A percentile compares a stretch with the other conserved stretches of the same genome.
These are phyloP conservation scores for Drosophila ezoana DNA, from an alignment of 2,888 invertebrate genomes.

Conservation along the genomic window DNA sequence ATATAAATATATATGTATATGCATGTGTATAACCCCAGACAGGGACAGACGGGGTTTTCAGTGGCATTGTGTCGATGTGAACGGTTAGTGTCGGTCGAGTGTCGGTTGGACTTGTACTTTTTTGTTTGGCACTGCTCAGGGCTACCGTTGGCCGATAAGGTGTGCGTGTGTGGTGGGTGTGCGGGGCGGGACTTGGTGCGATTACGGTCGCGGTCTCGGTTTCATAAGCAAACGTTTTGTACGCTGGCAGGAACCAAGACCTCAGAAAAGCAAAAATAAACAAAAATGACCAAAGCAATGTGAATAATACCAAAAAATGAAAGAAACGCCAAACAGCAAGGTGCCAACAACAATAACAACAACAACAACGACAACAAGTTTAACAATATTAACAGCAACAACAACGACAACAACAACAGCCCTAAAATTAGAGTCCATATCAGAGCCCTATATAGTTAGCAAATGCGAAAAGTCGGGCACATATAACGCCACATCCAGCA, in stretches of 20 bases:
- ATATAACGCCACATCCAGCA: slow-evolving; percentile 1
- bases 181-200: neutral
- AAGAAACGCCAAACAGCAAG: slow-evolving; percentile 65
- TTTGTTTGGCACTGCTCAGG: slow-evolving; percentile 5
- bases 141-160: slow-evolving; percentile 16
- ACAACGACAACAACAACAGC: slow-evolving; percentile 27
- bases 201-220: slow-evolving; percentile 7
- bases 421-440: slow-evolving; percentile 9
- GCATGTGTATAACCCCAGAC: slow-evolving; percentile 17
- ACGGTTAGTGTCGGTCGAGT: slow-evolving; percentile 35
- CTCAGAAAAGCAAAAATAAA: neutral
- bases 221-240: slow-evolving; percentile 14
- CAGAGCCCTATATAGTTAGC: slow-evolving; percentile 6
- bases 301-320: slow-evolving; percentile 69
- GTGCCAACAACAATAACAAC: slow-evolving; percentile 46
- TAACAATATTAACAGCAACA: slow-evolving; percentile 5
- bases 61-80: slow-evolving; percentile 41
- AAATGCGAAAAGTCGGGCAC: slow-evolving; percentile 22
- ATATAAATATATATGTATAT: slow-evolving; percentile 16
- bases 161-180: slow-evolving; percentile 1
- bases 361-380: slow-evolving; percentile 10
- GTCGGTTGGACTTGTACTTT: slow-evolving; percentile 23
- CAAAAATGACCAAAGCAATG: slow-evolving; percentile 47
- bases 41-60: slow-evolving; percentile 31
- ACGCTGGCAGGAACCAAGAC: slow-evolving; percentile 5